Base-by-base conservation (phyloP, 2,888 invertebrate genomes). In the Drosophila nr. fundita region DNA sequence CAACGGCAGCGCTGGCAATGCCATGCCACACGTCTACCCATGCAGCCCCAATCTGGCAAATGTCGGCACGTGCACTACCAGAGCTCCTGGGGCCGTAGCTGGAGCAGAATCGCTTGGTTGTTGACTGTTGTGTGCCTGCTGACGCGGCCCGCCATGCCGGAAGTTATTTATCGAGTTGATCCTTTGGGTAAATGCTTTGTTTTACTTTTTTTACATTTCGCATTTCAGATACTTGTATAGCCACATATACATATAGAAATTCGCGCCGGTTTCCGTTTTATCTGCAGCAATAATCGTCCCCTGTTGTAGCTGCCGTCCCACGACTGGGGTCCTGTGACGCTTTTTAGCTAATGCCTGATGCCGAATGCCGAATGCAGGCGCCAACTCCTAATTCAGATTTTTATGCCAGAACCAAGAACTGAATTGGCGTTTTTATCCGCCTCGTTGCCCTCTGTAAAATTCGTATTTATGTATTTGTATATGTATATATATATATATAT, bases 121-220 rank as follows among this genome's bases (percentile, higher is more conserved):
- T 68, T 92, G 77, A 85, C 90, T 69, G 82, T 90, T 76, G 83
- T 91, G 66, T 91, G 90, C 72, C 80, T 90, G 82, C 87, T 91
- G 84, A 91, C 83, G 73, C 82, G 80, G 83, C 90, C 92, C 82
- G 92, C 90, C 73, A 85, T 91, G 78, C 91, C 92, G 83, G 92
- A 92, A 90, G 91, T 91, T 89, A 92, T 92, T 90, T 92, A 91
- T 89, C 91, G 92, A 84, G 92, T 92, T 89, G 92, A 92, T 92
- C 92, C 92, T 88, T 90, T 92, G 91, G 92, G 92, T 92, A 92
- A 87, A 87, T 89, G 82, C 81, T 81, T 76, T 85, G 80, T 78
- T 80, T 80, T 80, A 78, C 78, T 70, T 73, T 68, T 70, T 73
- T 71, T 72, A 58, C 65, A 65, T 70, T 79, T 69, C 59, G 57